Conservation (phyloP, 2,113 vertebrate species). For the Pipa parva region DNA sequence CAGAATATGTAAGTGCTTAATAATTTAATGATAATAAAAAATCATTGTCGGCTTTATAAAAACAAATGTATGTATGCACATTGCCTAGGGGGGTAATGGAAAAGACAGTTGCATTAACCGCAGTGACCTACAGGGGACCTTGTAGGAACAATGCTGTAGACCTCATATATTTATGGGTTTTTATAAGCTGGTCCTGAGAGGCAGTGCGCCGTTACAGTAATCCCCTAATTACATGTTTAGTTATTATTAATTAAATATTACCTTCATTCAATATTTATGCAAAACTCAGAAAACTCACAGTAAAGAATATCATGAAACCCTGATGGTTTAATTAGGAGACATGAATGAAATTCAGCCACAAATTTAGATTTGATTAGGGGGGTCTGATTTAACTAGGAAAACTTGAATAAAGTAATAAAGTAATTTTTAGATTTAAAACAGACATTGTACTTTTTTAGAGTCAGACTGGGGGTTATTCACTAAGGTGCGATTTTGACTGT, state of each 20-base stretch:
- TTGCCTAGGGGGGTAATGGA: neutral
- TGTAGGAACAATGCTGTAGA: neutral
- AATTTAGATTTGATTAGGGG: too few species aligned
- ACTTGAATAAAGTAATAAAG: too few species aligned
- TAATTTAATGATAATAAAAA: slow-evolving; percentile 25
- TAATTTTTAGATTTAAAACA: too few species aligned
- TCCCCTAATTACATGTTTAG: slow-evolving; percentile 26
- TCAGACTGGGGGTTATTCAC: too few species aligned
- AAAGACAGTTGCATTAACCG: slow-evolving; percentile 1
- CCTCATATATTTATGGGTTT: slow-evolving; percentile 2
- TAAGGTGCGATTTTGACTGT: too few species aligned
- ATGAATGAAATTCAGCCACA: too few species aligned
- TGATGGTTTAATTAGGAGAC: slow-evolving; percentile 15
- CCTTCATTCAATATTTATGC: slow-evolving; percentile 25
- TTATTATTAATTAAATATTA: slow-evolving; percentile 34
- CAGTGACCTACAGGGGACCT: slow-evolving; percentile 10
- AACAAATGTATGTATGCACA: slow-evolving; percentile 6
- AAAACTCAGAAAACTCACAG: slow-evolving; percentile 2
- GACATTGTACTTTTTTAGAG: too few species aligned
- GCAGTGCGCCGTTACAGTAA: slow-evolving; percentile 12
- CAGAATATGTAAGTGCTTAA: slow-evolving; percentile 11
- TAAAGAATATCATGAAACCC: slow-evolving; percentile 1
- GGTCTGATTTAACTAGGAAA: too few species aligned
- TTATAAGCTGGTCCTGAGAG: neutral
- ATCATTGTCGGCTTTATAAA: neutral